A percentile compares a stretch with the other conserved stretches of the same genome.
Conservation (phyloP, 2,888 invertebrate genomes). For the Argyresthia albistria region DNA sequence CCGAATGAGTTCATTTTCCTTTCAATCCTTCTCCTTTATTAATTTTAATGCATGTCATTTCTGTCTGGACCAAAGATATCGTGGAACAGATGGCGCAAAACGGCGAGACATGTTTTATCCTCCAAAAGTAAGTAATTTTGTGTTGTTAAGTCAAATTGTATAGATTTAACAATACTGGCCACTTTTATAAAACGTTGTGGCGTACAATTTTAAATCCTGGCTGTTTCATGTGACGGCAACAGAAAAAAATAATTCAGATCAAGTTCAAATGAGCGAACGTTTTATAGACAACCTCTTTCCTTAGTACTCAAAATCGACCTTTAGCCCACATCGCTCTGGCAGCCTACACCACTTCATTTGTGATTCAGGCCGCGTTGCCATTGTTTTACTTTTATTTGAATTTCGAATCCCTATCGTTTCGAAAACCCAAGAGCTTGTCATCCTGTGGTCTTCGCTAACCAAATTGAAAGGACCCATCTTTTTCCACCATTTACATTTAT, state of each 20-base stretch:
- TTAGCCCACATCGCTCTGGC: conserved; percentile 55
- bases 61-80: not conserved
- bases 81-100: not conserved
- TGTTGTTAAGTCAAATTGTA: no score
- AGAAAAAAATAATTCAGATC: no score
- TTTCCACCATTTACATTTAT: no score
- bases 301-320: conserved; percentile 32
- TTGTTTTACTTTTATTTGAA: conserved; percentile 62
- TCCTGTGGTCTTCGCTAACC: conserved; percentile 8
- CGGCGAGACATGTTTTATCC: not conserved
- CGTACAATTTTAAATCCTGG: no score
- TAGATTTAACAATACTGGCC: no score
- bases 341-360: conserved; percentile 56
- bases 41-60: conserved; percentile 2
- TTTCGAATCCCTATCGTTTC: conserved; percentile 38
- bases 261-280: no score
- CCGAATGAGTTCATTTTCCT: conserved; percentile 29
- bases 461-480: no score
- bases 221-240: no score
- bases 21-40: not conserved
- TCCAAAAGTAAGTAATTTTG: not conserved
- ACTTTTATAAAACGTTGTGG: no score
- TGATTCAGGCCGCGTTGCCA: conserved; percentile 57
- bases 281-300: not conserved
- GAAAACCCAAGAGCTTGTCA: conserved; percentile 24